A percentile compares a stretch with the other conserved stretches of the same genome.
Evolutionary conservation across 2,113 vertebrate species (phyloP).

Genomic region (Campylomormyrus numenius): DNA sequence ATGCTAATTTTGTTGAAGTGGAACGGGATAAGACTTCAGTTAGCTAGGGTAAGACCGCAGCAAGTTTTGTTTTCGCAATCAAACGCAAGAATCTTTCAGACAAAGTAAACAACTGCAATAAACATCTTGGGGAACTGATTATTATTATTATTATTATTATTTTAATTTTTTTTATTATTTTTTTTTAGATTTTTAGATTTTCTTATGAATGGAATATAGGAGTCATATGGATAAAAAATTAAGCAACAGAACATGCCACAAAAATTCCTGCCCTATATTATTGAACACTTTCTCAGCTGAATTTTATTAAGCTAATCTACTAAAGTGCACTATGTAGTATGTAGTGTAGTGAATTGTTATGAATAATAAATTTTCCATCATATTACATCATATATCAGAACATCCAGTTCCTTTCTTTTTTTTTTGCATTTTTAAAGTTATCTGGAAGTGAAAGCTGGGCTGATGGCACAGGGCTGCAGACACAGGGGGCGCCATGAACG

Average conservation of each 20-base stretch:
- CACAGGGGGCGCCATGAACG: neutral
- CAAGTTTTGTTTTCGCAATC: neutral
- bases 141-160: neutral
- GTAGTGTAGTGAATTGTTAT: neutral
- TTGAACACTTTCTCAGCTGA: neutral
- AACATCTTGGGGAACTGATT: neutral
- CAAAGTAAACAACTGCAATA: neutral
- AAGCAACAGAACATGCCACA: neutral
- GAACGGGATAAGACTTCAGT: neutral
- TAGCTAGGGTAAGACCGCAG: neutral
- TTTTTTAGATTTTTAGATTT: neutral
- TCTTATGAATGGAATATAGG: neutral
- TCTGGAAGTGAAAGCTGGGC: neutral
- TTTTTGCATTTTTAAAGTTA: neutral
- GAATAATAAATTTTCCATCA: neutral
- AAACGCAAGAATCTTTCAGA: neutral
- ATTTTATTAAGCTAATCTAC: slow-evolving; percentile 5
- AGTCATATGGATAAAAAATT: neutral
- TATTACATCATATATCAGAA: neutral
- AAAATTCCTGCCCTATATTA: neutral
- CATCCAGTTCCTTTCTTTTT: neutral
- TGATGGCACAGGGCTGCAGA: neutral
- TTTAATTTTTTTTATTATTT: neutral
- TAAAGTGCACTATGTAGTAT: neutral
- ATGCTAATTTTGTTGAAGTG: neutral